Evolutionary conservation across 2,797 vertebrate species (phyloP).

Genomic region (Eremophila alpestris): DNA sequence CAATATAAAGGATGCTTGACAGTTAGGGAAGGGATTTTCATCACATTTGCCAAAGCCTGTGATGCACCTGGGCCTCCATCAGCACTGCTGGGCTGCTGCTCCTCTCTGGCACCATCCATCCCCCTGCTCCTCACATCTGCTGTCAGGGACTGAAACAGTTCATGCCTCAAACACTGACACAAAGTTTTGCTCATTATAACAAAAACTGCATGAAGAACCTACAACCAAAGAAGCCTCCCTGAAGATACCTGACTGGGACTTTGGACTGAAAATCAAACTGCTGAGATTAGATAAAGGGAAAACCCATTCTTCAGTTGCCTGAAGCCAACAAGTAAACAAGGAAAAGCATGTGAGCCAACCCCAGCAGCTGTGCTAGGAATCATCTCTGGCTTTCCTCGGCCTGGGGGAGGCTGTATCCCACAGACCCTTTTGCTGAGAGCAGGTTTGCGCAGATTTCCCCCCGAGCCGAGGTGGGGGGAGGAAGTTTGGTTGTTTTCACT

Average conservation of each 20-base stretch:
- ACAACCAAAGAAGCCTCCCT: neutral
- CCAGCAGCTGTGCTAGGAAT: neutral
- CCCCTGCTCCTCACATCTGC: neutral
- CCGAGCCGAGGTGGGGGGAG: rapidly evolving
- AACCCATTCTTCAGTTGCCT: neutral
- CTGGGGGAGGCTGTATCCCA: neutral
- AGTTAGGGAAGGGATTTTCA: neutral
- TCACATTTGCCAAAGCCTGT: neutral
- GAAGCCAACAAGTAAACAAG: neutral
- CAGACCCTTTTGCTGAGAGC: neutral
- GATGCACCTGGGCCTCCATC: rapidly evolving
- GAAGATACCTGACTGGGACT: neutral
- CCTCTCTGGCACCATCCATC: rapidly evolving
- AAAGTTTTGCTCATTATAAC: neutral
- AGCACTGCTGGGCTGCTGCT: rapidly evolving
- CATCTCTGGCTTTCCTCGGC: neutral
- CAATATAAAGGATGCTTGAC: neutral
- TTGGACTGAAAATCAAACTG: neutral
- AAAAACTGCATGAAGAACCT: neutral
- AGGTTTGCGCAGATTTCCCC: neutral
- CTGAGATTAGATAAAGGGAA: neutral
- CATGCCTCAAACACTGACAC: neutral
- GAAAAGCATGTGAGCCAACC: neutral
- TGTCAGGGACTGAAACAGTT: neutral
- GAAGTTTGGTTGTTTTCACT: neutral